These are phyloP conservation scores for Pycnonotus jocosus DNA, from an alignment of 2,113 vertebrate species.

Conservation along the genomic window DNA sequence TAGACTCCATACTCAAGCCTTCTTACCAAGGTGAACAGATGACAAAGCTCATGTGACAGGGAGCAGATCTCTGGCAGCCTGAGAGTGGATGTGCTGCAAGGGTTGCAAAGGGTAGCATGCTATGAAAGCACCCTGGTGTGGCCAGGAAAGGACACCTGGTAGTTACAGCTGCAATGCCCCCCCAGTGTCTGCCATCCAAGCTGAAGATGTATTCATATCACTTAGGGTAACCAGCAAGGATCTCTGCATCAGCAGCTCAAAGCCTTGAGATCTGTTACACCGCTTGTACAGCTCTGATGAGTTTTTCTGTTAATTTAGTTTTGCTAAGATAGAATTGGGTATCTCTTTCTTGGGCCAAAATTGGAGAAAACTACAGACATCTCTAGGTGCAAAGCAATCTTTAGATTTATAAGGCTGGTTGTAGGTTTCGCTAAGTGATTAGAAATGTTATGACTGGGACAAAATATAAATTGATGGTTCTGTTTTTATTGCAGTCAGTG, in stretches of 20 bases:
- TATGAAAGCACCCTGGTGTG: neutral
- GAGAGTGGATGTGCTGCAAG: neutral
- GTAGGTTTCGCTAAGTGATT: neutral
- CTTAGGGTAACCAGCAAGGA: neutral
- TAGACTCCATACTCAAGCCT: too few relatives aligned
- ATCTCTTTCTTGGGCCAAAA: neutral
- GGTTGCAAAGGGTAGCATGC: neutral
- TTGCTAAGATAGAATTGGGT: neutral
- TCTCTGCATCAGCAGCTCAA: neutral
- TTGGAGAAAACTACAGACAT: neutral
- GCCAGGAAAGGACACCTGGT: neutral
- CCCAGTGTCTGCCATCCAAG: neutral
- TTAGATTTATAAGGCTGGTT: neutral
- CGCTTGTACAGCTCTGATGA: neutral
- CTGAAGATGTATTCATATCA: neutral
- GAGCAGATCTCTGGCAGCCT: neutral
- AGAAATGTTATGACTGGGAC: neutral
- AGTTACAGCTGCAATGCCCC: neutral
- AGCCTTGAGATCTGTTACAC: neutral
- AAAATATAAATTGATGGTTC: neutral
- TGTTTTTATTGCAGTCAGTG: neutral
- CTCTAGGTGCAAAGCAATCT: neutral
- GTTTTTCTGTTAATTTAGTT: neutral
- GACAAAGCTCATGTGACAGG: rapidly evolving
- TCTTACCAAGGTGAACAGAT: neutral